Base-by-base conservation (phyloP, 2,888 invertebrate genomes). In the Pegoplata infirma region DNA sequence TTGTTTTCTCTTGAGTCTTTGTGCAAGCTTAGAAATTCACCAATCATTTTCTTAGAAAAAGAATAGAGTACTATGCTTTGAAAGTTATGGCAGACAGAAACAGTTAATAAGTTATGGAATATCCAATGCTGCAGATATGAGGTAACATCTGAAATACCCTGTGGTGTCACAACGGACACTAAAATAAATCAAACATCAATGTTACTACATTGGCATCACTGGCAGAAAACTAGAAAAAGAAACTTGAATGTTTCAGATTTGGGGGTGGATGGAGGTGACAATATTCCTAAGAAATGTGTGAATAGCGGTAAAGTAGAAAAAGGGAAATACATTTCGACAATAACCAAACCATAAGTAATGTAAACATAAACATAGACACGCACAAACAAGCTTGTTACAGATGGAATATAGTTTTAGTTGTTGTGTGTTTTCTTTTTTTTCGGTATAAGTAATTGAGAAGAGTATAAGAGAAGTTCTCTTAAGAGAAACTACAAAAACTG, bases 391-490 rank as follows among this genome's bases (percentile, higher is more conserved):
- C 16, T 23, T 25, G 8, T 56, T 72, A 36, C 46, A 61, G 5
- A 47, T 55, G 53, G 7, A 10, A 56, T 12, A n/a, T n/a, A n/a
- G n/a, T n/a, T n/a, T 23, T 28, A 7, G 25, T 17, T 28, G 7
- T 36, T 19, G 17, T 49, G n/a, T n/a, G n/a, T 19, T 40, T 64
- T 32, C 49, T 47, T 32, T 44, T 16, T 56, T 68, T 49, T n/a
- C 21, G 2, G 12, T 40, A 21, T n/a, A 17, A 61, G 14, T 21
- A 49, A 21, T 44, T 10, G 55, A 55, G 56, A 12, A 49, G 16
- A 58, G 44, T 55, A 46, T 69, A 76, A 76, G 75, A 76, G 75
- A 76, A 76, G 28, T 58, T 64, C 49, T 49, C 19, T 69, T 49
- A 64, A 76, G 63, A 69, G 63, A 75, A 56, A n/a, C 8, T 5